phyloP scores from a whole-genome alignment of 2,888 invertebrate species.

The Lasius fuliginosus region DNA sequence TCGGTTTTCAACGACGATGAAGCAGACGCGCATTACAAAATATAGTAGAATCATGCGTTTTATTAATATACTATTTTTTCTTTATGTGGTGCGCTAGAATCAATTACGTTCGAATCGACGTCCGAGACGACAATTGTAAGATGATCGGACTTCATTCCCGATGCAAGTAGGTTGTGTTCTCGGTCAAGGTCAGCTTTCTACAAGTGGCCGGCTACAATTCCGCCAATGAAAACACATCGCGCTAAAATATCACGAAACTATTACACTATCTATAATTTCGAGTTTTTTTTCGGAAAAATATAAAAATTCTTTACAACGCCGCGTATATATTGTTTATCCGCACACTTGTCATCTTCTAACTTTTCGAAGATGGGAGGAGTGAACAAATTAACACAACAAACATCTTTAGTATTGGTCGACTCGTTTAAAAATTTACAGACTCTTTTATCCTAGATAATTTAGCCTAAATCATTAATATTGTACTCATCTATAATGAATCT shows the following conservation, averaged over 20 bases:
- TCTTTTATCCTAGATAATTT: background rate
- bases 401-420: background rate
- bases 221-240: background rate
- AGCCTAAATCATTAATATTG: background rate
- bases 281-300: background rate
- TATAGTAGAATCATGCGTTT: background rate
- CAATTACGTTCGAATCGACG: background rate
- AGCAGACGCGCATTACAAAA: too few relatives aligned
- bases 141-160: constrained; percentile 67
- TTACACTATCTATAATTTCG: background rate
- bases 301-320: background rate
- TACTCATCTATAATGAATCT: background rate
- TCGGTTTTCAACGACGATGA: background rate
- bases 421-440: background rate
- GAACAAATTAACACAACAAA: constrained; percentile 5
- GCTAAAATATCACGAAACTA: background rate
- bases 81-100: background rate
- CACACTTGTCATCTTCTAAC: background rate
- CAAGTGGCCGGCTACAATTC: constrained; percentile 52
- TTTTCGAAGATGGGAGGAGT: background rate
- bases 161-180: constrained; percentile 76
- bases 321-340: background rate
- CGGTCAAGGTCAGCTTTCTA: constrained; percentile 79
- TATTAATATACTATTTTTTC: background rate
- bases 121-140: constrained; percentile 42